Percentiles rank a stretch among this genome's conserved stretches.
These are phyloP conservation scores for Festucalex cinctus DNA, from an alignment of 2,113 vertebrate genomes.

Conservation along the genomic window DNA sequence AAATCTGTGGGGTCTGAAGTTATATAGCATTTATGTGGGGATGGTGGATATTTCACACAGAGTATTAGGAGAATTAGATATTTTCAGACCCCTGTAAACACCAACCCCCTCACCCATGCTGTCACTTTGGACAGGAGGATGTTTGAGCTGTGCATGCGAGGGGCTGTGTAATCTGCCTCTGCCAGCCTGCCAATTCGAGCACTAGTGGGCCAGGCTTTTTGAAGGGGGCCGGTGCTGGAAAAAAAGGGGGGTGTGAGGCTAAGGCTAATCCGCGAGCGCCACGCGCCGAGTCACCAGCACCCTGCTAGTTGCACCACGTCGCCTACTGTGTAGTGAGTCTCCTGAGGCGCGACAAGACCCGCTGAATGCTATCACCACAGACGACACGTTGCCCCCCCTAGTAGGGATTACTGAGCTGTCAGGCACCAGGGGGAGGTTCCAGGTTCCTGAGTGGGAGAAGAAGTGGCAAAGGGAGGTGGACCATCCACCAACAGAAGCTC, in stretches of 20 bases:
- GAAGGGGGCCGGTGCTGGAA: constrained; percentile 39
- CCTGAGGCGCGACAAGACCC: constrained; percentile 60
- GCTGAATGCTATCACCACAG: constrained; percentile 74
- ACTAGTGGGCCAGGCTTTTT: constrained; percentile 44
- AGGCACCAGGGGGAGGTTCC: constrained; percentile 59
- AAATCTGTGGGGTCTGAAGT: constrained; percentile 19
- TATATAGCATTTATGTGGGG: constrained; percentile 13
- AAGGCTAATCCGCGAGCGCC: constrained; percentile 64
- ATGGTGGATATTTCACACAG: constrained; percentile 20
- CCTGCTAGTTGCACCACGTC: constrained; percentile 52
- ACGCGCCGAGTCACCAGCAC: constrained; percentile 53
- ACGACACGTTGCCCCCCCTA: constrained; percentile 64
- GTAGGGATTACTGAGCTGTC: constrained; percentile 69
- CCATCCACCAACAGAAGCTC: constrained; percentile 50
- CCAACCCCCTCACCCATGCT: constrained; percentile 24
- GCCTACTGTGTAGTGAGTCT: constrained; percentile 62
- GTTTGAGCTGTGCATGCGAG: constrained; percentile 26
- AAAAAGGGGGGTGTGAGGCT: constrained; percentile 35
- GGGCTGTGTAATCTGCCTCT: constrained; percentile 61
- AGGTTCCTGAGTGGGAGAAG: constrained; percentile 46
- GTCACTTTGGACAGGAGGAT: constrained; percentile 18
- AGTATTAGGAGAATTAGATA: constrained; percentile 29
- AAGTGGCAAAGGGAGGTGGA: constrained; percentile 52
- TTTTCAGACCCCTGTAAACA: constrained; percentile 37
- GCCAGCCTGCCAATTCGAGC: constrained; percentile 49